phyloP scores from a whole-genome alignment of 2,113 vertebrate genomes.

The Tragelaphus buxtoni region DNA sequence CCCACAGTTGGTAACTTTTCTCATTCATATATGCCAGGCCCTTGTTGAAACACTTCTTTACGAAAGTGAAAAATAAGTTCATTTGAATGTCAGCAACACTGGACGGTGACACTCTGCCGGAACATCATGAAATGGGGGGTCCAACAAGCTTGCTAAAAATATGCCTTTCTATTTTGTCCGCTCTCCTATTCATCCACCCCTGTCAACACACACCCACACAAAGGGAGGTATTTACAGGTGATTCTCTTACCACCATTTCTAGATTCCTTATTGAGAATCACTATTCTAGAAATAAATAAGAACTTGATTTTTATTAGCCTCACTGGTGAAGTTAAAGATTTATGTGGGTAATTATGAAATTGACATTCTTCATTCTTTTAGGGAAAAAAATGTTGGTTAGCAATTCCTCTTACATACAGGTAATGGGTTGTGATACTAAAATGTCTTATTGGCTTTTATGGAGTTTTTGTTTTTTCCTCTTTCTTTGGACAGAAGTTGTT shows the following conservation, averaged over 20 bases:
- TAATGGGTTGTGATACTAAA: not conserved
- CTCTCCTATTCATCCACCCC: not conserved
- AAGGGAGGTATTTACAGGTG: not conserved
- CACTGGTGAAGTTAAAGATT: not conserved
- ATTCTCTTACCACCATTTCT: not conserved
- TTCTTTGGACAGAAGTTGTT: not conserved
- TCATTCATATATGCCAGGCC: not conserved
- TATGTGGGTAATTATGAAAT: not conserved
- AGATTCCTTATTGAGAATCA: not conserved
- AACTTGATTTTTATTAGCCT: not conserved
- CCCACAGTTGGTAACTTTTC: not conserved
- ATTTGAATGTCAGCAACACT: not conserved
- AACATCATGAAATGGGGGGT: not conserved
- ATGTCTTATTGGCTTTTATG: not conserved
- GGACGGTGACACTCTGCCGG: not conserved
- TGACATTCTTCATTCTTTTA: not conserved
- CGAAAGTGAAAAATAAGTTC: not conserved
- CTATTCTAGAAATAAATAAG: not conserved
- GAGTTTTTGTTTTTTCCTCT: conserved; percentile 36
- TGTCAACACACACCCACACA: not conserved
- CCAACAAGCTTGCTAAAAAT: not conserved
- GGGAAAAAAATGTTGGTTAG: not conserved
- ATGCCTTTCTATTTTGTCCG: not conserved
- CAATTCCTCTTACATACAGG: not conserved
- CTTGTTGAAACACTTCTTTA: not conserved